phyloP scores from a whole-genome alignment of 1,140 invertebrate genomes.

The Conopomorpha cramerella region DNA sequence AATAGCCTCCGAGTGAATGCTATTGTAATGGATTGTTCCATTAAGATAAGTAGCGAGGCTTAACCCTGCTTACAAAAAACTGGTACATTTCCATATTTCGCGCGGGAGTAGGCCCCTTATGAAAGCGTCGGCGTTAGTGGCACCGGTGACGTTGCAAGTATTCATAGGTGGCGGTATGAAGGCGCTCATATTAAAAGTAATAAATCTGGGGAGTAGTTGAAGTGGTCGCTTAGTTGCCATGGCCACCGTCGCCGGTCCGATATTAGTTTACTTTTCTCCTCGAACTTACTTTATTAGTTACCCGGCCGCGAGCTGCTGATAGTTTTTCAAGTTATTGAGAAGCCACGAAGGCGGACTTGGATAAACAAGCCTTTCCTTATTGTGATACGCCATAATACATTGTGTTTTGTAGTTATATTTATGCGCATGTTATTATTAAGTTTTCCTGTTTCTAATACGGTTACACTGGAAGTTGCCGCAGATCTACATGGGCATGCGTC shows the following conservation, averaged over 20 bases:
- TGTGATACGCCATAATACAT: background rate
- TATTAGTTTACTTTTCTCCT: constrained; percentile 61
- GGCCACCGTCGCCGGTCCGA: constrained; percentile 27
- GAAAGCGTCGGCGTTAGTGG: constrained; percentile 29
- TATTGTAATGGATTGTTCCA: no score
- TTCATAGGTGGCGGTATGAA: constrained; percentile 32
- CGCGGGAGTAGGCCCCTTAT: no score
- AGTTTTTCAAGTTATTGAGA: constrained; percentile 50
- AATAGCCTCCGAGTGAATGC: no score
- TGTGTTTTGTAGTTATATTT: no score
- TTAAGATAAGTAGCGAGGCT: no score
- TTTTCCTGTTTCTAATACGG: no score
- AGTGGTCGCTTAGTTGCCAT: constrained; percentile 18
- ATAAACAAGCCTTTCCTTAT: background rate
- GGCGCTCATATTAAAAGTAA: constrained; percentile 51
- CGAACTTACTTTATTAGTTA: constrained; percentile 58
- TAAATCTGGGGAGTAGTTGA: constrained; percentile 47
- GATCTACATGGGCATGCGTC: no score
- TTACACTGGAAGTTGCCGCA: no score
- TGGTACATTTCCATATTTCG: no score
- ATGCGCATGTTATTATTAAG: no score
- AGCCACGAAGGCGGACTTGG: constrained; percentile 19
- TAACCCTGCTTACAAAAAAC: no score
- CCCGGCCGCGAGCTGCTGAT: constrained; percentile 38
- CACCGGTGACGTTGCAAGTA: no score